These are phyloP conservation scores for Scomber japonicus DNA, from an alignment of 2,113 vertebrate species.

Conservation along the genomic window DNA sequence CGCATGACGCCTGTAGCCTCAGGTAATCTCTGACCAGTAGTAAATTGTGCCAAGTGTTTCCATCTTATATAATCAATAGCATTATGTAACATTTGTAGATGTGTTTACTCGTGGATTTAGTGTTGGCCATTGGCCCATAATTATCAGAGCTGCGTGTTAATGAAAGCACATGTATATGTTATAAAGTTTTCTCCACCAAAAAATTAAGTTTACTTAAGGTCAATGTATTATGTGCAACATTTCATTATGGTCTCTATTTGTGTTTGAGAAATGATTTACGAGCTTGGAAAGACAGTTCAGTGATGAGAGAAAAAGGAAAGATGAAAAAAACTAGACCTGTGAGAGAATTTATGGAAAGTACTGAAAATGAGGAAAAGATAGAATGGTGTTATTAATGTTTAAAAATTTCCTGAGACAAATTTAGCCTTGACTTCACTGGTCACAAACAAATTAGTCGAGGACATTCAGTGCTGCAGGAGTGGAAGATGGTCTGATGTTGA, in stretches of 20 bases:
- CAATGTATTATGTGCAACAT: background rate
- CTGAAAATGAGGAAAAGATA: conserved; percentile 13
- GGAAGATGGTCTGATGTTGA: conserved; percentile 64
- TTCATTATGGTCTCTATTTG: background rate
- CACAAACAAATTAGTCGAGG: conserved; percentile 49
- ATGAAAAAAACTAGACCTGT: conserved; percentile 15
- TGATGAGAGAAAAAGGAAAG: background rate
- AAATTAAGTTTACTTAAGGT: conserved; percentile 20
- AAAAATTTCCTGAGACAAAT: conserved; percentile 57
- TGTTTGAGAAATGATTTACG: background rate
- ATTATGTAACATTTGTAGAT: conserved; percentile 8
- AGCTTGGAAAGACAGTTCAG: background rate
- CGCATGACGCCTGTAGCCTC: conserved; percentile 1
- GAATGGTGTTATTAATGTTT: conserved; percentile 31
- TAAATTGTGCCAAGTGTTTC: background rate
- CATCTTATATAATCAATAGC: background rate
- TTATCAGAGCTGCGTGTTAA: background rate
- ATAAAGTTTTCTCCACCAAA: background rate
- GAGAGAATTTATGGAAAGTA: conserved; percentile 17
- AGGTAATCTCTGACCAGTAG: conserved; percentile 9
- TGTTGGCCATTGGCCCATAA: background rate
- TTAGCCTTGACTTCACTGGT: conserved; percentile 57
- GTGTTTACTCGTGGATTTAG: background rate
- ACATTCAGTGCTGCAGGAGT: conserved; percentile 53
- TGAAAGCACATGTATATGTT: background rate